These are phyloP conservation scores for Pachymerium ferrugineum DNA, from an alignment of 2,888 invertebrate species.

Conservation along the genomic window DNA sequence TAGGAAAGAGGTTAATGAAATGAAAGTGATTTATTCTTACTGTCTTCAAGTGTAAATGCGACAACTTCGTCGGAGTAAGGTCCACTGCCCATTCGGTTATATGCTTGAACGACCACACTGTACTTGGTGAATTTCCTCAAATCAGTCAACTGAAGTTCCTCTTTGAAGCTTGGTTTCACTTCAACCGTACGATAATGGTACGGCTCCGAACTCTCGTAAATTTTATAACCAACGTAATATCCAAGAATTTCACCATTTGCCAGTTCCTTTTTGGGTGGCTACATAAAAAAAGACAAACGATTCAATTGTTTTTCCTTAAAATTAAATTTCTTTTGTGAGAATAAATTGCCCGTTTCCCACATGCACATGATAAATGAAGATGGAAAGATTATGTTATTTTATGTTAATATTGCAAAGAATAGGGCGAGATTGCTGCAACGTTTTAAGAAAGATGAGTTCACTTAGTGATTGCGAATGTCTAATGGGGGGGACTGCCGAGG, in stretches of 20 bases:
- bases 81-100: conserved; percentile 41
- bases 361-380: neutral
- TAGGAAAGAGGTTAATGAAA: neutral
- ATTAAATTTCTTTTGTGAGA: too few species aligned
- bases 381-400: too few species aligned
- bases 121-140: conserved; percentile 41
- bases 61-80: conserved; percentile 40
- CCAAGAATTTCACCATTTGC: conserved; percentile 47
- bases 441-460: too few species aligned
- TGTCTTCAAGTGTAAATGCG: conserved; percentile 41
- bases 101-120: conserved; percentile 41
- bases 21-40: conserved; percentile 36
- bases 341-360: neutral
- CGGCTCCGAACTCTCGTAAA: conserved; percentile 30
- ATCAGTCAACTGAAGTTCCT: conserved; percentile 43
- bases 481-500: too few species aligned
- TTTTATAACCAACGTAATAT: conserved; percentile 48
- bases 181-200: conserved; percentile 38
- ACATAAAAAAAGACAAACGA: neutral
- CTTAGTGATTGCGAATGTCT: too few species aligned
- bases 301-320: too few species aligned
- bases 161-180: conserved; percentile 34
- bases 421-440: too few species aligned
- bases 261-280: conserved; percentile 43
- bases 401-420: too few species aligned